These are phyloP conservation scores for Vulpes lagopus DNA, from an alignment of 2,113 vertebrate species.

Conservation along the genomic window DNA sequence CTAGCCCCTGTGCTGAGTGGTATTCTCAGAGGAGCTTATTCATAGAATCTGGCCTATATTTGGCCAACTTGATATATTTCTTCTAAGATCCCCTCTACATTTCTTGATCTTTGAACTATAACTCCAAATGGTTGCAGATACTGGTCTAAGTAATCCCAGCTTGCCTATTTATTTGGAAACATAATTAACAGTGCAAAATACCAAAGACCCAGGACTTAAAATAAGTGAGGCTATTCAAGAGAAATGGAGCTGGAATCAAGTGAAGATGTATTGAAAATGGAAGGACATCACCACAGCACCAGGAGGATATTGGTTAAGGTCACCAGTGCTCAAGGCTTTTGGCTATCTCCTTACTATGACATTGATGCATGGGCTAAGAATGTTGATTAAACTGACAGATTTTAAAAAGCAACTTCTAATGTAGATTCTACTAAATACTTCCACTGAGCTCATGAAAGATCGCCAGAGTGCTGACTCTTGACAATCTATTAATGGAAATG, in stretches of 20 bases:
- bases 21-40: not conserved
- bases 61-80: not conserved
- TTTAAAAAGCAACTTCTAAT: not conserved
- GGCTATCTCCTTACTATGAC: constrained; percentile 2
- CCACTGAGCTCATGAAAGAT: constrained; percentile 8
- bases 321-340: not conserved
- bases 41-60: not conserved
- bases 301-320: not conserved
- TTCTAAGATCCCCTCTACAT: not conserved
- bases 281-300: not conserved
- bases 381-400: constrained; percentile 3
- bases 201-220: not conserved
- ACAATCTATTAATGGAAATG: not conserved
- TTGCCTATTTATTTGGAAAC: not conserved
- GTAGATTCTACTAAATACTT: constrained; percentile 32
- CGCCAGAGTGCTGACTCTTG: not conserved
- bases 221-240: not conserved
- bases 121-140: not conserved
- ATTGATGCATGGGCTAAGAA: not conserved
- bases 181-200: not conserved
- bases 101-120: constrained; percentile 8
- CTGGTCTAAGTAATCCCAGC: not conserved
- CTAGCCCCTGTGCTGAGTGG: not conserved
- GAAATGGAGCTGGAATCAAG: not conserved
- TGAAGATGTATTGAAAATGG: not conserved